Evolutionary conservation across 2,797 vertebrate species (phyloP), one percentile per base, ranked within the genome.

Genomic region (Pachyuromys duprasi): DNA sequence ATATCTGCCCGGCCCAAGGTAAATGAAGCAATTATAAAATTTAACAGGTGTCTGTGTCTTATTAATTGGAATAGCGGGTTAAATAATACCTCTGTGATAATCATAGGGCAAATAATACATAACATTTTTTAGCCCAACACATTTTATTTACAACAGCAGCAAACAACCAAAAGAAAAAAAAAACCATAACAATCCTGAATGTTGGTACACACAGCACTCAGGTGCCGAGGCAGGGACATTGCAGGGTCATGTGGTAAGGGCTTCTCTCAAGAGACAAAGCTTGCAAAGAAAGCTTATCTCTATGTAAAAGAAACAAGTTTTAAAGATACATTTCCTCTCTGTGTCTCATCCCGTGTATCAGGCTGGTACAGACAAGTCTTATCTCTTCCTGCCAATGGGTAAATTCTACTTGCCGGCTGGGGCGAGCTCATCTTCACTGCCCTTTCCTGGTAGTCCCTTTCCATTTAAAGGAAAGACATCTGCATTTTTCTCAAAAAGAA

Each of bases 141-240:
- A 49, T 49, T 49, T 49, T 49, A 49, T 49, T 49, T 49, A 49
- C 49, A 49, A 49, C 49, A 49, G 11, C 49, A 11, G 49, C 49
- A 72, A 72, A 72, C 18, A 72, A n/a, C n/a, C n/a, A n/a, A n/a
- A 39, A 72, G 8, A n/a, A 69, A 26, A 97, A 95, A 96, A 86
- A n/a, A 83, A 26, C 83, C 13, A 65, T 62, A 95, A 74, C 75
- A 63, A 15, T 2, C 26, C 5, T 33, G 39, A 39, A 31, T 89
- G 24, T 24, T 74, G 22, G 83, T n/a, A 69, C 15, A 57, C 20
- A 13, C 24, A 72, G 33, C 33, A 31, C n/a, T 26, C 8, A 28
- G 39, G 62, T 39, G 84, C 74, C 17, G n/a, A n/a, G n/a, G 55
- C 22, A 75, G 36, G 70, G 28, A 17, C 15, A 49, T 17, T 36